Base-by-base conservation (phyloP, 2,888 invertebrate genomes). In the Philhelius pedissequus region DNA sequence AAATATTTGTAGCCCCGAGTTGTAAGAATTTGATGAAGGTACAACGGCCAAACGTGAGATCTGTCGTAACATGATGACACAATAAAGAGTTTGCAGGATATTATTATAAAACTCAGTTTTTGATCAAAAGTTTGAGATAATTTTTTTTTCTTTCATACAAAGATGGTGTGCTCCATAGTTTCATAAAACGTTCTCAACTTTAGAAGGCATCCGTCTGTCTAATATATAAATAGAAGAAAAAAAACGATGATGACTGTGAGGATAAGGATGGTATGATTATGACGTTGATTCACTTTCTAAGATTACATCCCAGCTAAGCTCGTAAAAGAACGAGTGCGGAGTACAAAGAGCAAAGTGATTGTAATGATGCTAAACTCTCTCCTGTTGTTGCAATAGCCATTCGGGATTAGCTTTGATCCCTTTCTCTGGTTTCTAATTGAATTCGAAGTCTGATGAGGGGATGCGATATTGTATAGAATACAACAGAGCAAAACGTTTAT, bases 381-480 rank as follows among this genome's bases (percentile, higher is more conserved):
- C 15, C 54, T 68, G 15, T 68, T 68, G 15, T 68, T 74, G 77
- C 82, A 74, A 60, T 77, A 64, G 77, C 78, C 77, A 43, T 48
- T 64, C 56, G 60, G 79, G 83, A 83, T 83, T 83, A 83, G 64
- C 83, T 74, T 70, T 83, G 83, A 83, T 83, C 83, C 83, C 70
- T 83, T 83, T 70, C 74, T 70, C 52, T 83, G 83, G 70, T 78
- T 66, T 70, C 83, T 79, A 83, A 83, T 83, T 83, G 83, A 83
- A 83, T 79, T 75, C 73, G 50, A 69, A 78, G 73, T 78, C 73
- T 30, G 62, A 48, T 43, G 68, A 62, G 64, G 62, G 62, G 22
- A 40, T 20, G n/a, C n/a, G 52, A 18, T 27, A 25, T n/a, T 64
- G 40, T 64, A 25, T 35, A 48, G 8, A 20, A 56, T 3, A 25